A percentile compares a stretch with the other conserved stretches of the same genome.
phyloP scores from a whole-genome alignment of 2,797 vertebrate genomes.

The Coregonus sp. region DNA sequence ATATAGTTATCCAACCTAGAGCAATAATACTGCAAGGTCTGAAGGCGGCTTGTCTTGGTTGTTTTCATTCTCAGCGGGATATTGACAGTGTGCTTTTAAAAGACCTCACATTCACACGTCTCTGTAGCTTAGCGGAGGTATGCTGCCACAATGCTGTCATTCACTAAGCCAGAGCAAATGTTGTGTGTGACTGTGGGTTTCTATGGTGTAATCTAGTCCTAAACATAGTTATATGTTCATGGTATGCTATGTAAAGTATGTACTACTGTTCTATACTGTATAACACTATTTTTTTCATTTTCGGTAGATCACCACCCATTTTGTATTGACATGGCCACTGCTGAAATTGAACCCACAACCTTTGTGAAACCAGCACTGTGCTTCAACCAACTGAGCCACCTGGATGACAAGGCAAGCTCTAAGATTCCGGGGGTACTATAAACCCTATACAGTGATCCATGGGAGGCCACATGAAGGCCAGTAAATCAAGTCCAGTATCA shows the following conservation, averaged over 20 bases:
- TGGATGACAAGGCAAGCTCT: background rate
- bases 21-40: background rate
- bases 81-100: conserved; percentile 32
- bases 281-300: background rate
- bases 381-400: background rate
- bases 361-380: background rate
- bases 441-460: conserved; percentile 16
- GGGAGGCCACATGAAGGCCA: conserved; percentile 39
- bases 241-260: background rate
- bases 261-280: background rate
- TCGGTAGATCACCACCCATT: background rate
- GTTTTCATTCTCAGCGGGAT: conserved; percentile 14
- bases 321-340: background rate
- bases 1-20: too few species aligned
- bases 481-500: conserved; percentile 62
- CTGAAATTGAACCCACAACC: background rate
- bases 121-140: background rate
- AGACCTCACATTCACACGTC: background rate
- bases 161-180: background rate
- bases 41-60: conserved; percentile 21
- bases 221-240: background rate
- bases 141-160: too few species aligned
- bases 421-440: too few species aligned
- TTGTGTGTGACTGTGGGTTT: background rate
- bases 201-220: too few species aligned